Conservation (phyloP, 2,797 vertebrate species). For the Parambassis ranga region DNA sequence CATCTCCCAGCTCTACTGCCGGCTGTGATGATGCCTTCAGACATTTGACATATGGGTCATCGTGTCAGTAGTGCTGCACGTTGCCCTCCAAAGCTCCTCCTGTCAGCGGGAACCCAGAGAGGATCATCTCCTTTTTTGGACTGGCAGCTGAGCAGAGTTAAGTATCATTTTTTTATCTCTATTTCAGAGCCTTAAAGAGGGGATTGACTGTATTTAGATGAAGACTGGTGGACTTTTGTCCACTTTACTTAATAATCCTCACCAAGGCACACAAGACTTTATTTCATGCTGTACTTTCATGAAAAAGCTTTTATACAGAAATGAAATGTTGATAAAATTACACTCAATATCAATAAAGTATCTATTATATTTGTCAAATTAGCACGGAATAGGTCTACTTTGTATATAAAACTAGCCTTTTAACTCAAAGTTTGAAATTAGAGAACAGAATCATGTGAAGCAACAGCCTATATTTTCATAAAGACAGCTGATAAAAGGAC, state of each 20-base stretch:
- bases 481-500: too few species aligned
- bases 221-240: slow-evolving; percentile 17
- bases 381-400: too few species aligned
- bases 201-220: slow-evolving; percentile 17
- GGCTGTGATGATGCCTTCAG: slow-evolving; percentile 25
- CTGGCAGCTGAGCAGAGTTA: slow-evolving; percentile 40
- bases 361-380: too few species aligned
- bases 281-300: background rate
- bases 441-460: too few species aligned
- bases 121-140: slow-evolving; percentile 63
- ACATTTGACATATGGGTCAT: slow-evolving; percentile 51
- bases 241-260: background rate
- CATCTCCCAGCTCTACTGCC: slow-evolving; percentile 2
- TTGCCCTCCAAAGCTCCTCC: slow-evolving; percentile 43
- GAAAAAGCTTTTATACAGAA: background rate
- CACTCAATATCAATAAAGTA: too few species aligned
- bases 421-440: too few species aligned
- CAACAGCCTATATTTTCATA: too few species aligned
- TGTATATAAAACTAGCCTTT: too few species aligned
- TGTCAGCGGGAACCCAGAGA: slow-evolving; percentile 40
- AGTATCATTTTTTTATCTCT: slow-evolving; percentile 25
- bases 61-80: slow-evolving; percentile 28
- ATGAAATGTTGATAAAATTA: too few species aligned
- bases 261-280: background rate
- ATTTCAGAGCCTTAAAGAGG: slow-evolving; percentile 16